Evolutionary conservation across 2,797 vertebrate species (phyloP), one percentile per base, ranked within the genome.

Genomic region (Lerista edwardsae): DNA sequence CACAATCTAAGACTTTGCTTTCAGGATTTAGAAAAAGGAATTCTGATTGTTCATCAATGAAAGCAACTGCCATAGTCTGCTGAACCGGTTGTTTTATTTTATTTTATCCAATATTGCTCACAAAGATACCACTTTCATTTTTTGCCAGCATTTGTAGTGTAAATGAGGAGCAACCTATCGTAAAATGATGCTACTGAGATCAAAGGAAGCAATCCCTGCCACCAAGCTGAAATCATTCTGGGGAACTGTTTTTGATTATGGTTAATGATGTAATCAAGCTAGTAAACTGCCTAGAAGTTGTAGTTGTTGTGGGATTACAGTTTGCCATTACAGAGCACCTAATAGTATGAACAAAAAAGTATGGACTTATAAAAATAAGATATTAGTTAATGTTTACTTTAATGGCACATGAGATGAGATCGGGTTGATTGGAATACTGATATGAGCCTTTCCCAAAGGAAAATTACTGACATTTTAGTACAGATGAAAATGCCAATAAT

Each of bases 201-300:
- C 96, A 97, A 96, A 97, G 96, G 93, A 95, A 96, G 92, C 91
- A 95, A 94, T 95, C 91, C 94, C 91, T 94, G 95, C 94, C 93
- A 94, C 94, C 92, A 95, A 93, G 94, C 93, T 95, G 94, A 95
- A 95, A 95, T 96, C 93, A 95, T 96, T 95, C 94, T 93, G 86
- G 89, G 92, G 92, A 95, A 96, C 96, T 96, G 93, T 96, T 96
- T 96, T 96, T 96, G 94, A 97, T 97, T 96, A 94, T 96, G 93
- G 91, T 93, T 97, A 96, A 97, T 96, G 95, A 96, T 96, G 95
- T 96, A 97, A 97, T 97, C 96, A 97, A 96, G 93, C 86, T 90
- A 94, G 93, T 93, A 95, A 94, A 94, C 92, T 91, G 91, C 88
- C 93, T 94, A 95, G 90, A 95, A 95, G 92, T 96, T 96, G 89